Percentiles rank a stretch among this genome's conserved stretches.
Evolutionary conservation across 2,797 vertebrate genomes (phyloP).

Genomic region (Sebastes cheni): DNA sequence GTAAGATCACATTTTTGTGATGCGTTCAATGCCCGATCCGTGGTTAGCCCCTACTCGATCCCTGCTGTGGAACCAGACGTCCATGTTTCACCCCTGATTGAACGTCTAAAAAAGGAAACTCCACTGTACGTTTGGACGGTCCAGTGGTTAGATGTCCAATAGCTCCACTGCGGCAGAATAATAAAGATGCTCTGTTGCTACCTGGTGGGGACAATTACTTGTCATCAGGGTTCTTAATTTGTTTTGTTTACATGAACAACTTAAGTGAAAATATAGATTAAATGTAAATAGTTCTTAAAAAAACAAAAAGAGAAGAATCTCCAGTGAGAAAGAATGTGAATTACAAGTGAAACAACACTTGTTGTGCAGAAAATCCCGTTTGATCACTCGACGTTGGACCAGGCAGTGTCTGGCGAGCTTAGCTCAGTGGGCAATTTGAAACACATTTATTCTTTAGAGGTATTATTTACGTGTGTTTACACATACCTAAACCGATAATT

Average conservation of each 20-base stretch:
- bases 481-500: neutral
- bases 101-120: slow-evolving; percentile 65
- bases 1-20: neutral
- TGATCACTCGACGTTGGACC: slow-evolving; percentile 87
- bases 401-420: slow-evolving; percentile 79
- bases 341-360: slow-evolving; percentile 24
- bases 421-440: slow-evolving; percentile 66
- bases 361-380: slow-evolving; percentile 84
- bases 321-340: slow-evolving; percentile 48
- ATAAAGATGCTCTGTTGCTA: slow-evolving; percentile 23
- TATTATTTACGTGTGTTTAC: neutral
- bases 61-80: slow-evolving; percentile 40
- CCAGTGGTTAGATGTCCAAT: slow-evolving; percentile 43
- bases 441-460: neutral
- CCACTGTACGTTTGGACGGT: slow-evolving; percentile 79
- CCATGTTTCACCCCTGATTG: slow-evolving; percentile 25
- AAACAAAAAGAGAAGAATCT: slow-evolving; percentile 44
- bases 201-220: slow-evolving; percentile 14
- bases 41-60: neutral
- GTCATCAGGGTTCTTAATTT: slow-evolving; percentile 73
- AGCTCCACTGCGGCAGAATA: slow-evolving; percentile 77
- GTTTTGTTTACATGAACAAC: slow-evolving; percentile 78
- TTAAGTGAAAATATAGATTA: slow-evolving; percentile 12
- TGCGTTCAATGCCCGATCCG: neutral
- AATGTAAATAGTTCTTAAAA: slow-evolving; percentile 57